phyloP scores from a whole-genome alignment of 2,888 invertebrate species.

The Hedychridium roseum region DNA sequence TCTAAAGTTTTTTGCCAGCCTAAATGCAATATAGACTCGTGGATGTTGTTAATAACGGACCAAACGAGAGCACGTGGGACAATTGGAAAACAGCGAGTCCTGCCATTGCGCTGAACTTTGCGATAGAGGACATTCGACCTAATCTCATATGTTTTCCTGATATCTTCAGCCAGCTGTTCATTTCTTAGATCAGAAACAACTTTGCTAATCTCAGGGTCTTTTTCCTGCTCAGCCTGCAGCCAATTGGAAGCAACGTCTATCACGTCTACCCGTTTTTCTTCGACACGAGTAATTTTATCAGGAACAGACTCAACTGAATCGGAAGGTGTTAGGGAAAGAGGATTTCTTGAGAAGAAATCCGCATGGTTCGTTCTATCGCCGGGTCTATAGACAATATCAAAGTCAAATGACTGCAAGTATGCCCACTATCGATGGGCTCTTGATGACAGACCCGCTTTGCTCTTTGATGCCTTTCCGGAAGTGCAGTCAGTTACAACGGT shows the following conservation, averaged over 20 bases:
- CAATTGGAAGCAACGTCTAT: too few species aligned
- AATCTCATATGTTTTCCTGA: slow-evolving; percentile 20
- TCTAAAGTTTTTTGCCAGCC: slow-evolving; percentile 21
- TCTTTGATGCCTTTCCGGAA: slow-evolving; percentile 31
- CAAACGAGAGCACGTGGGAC: slow-evolving; percentile 18
- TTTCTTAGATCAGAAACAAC: background rate
- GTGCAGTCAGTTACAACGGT: too few species aligned
- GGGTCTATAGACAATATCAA: background rate
- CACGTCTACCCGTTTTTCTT: too few species aligned
- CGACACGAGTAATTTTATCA: too few species aligned
- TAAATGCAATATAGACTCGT: slow-evolving; percentile 19
- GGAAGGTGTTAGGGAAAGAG: background rate
- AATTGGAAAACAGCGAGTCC: slow-evolving; percentile 4
- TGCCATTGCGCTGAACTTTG: slow-evolving; percentile 31
- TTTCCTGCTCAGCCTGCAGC: too few species aligned
- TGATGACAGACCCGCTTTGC: slow-evolving; percentile 36
- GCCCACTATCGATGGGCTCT: slow-evolving; percentile 44
- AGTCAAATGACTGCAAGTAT: slow-evolving; percentile 19
- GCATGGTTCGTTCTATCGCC: background rate
- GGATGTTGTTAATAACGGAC: slow-evolving; percentile 21
- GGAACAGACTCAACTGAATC: too few species aligned
- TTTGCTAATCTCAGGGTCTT: too few species aligned
- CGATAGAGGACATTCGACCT: slow-evolving; percentile 18
- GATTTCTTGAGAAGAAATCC: slow-evolving; percentile 1
- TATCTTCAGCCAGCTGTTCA: too few species aligned